Conservation (phyloP, 2,797 vertebrate species). For the Platyrinchus mystaceus region DNA sequence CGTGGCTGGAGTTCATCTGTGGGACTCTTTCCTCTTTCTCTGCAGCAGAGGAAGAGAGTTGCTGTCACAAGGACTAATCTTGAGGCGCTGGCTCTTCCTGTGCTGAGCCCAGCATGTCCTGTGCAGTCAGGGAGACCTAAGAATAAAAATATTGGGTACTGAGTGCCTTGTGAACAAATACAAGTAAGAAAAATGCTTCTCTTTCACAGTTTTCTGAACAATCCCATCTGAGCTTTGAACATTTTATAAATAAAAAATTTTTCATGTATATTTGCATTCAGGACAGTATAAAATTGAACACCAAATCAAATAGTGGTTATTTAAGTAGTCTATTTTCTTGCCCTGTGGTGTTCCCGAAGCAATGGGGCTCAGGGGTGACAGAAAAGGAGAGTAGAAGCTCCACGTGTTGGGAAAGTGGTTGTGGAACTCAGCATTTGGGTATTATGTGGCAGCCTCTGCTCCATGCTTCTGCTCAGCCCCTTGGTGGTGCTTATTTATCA, state of each 20-base stretch:
- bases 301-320: fast-evolving
- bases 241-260: not conserved
- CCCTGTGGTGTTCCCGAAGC: not conserved
- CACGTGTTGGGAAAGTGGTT: fast-evolving
- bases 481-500: not conserved
- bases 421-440: fast-evolving
- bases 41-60: constrained; percentile 38
- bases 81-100: constrained; percentile 54
- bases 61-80: constrained; percentile 58
- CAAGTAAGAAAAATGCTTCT: not conserved
- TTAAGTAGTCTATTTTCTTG: not conserved
- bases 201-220: not conserved
- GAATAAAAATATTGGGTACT: not conserved
- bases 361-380: not conserved
- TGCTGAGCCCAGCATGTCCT: constrained; percentile 45
- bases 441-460: fast-evolving
- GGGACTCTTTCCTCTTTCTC: constrained; percentile 43
- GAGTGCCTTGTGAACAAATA: not conserved
- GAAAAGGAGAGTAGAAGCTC: not conserved
- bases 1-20: not conserved
- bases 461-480: not conserved
- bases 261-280: not conserved
- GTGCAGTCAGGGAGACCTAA: constrained; percentile 14
- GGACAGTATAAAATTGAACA: not conserved
- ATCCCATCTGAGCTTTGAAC: not conserved